Evolutionary conservation across 2,888 invertebrate species (phyloP), one percentile per base, ranked within the genome.

Genomic region (Poecilobothrus nobilitatus): DNA sequence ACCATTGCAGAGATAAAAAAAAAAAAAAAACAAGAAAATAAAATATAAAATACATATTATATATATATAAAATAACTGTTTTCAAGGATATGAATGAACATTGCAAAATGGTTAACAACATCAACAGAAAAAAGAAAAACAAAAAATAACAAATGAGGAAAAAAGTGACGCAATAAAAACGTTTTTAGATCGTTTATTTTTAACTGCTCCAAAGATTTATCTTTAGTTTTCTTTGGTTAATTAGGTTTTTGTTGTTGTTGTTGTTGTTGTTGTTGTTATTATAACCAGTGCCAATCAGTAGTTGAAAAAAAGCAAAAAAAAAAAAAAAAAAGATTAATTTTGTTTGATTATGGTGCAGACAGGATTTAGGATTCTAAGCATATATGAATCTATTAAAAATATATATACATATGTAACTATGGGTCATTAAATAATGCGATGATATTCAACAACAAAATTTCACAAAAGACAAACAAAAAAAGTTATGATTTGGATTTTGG

Each of bases 101-200:
- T 37, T 10, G 37, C 6, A 37, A n/a, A n/a, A n/a, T n/a, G n/a
- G n/a, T n/a, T n/a, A n/a, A 27, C 27, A 27, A 27, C 2, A 27
- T 5, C 27, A 41, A 41, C 15, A 41, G 41, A 12, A 12, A 5
- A 41, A 41, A 41, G 9, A 41, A 15, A 12, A 41, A 41, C 5
- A 8, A 15, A 8, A 15, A 41, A 41, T 5, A 12, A 41, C 7
- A 6, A 15, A 41, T 3, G 18, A 53, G 18, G 18, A 53, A 53
- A 53, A 53, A 12, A 53, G 53, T n/a, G 53, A 18, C 53, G 53
- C 15, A 53, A 53, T 53, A 53, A 53, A 53, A 53, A 53, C 53
- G 53, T 53, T 53, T 53, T 53, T n/a, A 53, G n/a, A 53, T 53
- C 53, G 53, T 53, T 53, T 53, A 53, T 53, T 53, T n/a, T 53